Evolutionary conservation across 2,113 vertebrate genomes (phyloP).

Genomic region (Cromileptes altivelis): DNA sequence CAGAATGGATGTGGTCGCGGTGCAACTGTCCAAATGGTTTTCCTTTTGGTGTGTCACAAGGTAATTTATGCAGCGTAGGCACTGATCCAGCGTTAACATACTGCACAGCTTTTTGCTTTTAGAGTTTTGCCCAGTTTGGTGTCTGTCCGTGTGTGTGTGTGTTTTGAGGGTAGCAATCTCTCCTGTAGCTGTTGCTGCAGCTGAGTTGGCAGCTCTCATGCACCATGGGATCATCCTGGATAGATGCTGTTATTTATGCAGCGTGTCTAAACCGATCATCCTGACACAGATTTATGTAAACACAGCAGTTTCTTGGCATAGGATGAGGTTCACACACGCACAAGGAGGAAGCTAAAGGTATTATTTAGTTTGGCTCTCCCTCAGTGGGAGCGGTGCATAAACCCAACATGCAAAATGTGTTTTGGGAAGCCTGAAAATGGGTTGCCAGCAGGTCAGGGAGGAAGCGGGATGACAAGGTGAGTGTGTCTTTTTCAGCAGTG

Average conservation of each 20-base stretch:
- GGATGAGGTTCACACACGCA: conserved; percentile 51
- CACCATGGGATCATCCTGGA: conserved; percentile 75
- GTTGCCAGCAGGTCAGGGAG: conserved; percentile 14
- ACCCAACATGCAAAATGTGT: conserved; percentile 31
- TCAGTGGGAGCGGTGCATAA: conserved; percentile 14
- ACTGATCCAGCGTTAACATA: conserved; percentile 32
- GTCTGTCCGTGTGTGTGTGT: not conserved
- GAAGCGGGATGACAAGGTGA: not conserved
- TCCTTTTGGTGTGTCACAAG: conserved; percentile 19
- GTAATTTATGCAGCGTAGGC: conserved; percentile 30
- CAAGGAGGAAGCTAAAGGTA: conserved; percentile 52
- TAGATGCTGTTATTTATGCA: conserved; percentile 77
- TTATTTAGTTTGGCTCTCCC: conserved; percentile 54
- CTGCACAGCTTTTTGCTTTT: conserved; percentile 34
- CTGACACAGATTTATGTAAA: conserved; percentile 75
- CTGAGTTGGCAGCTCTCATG: conserved; percentile 65
- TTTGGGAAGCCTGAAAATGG: conserved; percentile 29
- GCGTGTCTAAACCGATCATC: conserved; percentile 78
- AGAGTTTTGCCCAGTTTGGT: conserved; percentile 37
- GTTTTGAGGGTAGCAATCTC: conserved; percentile 32
- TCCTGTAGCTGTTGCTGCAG: conserved; percentile 61
- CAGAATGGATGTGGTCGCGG: conserved; percentile 5
- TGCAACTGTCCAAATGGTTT: conserved; percentile 25
- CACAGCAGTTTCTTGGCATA: conserved; percentile 73
- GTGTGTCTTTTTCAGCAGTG: not conserved